Evolutionary conservation across 2,797 vertebrate genomes (phyloP), one percentile per base, ranked within the genome.

Genomic region (Naso thynnoides): DNA sequence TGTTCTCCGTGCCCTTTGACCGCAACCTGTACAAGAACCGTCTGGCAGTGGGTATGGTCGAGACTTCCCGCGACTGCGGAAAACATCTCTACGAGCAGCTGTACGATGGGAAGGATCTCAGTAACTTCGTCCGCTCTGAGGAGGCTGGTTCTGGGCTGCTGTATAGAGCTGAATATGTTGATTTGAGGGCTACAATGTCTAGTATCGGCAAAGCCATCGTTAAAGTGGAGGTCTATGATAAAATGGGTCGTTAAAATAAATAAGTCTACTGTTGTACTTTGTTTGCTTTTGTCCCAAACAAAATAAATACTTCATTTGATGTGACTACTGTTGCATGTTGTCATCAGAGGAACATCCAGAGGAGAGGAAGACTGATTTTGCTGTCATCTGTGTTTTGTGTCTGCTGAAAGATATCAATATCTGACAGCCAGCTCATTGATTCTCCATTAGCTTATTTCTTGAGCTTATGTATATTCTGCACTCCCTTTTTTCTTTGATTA

Each of bases 1-100:
- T 93, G 91, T 94, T 94, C 85, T 94, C 92, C 0, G 92, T 92
- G 71, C 92, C 93, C 52, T 94, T 52, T 26, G 93, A 94, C 79
- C 48, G 38, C 52, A 92, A 89, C 86, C 8, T 92, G 67, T 92
- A 93, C 84, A 90, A 87, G 60, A 93, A 93, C 86, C 83, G 73
- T 42, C 75, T 94, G 68, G 90, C 85, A 1, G 56, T 93, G 52
- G 94, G 94, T 2, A 11, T 93, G 53, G 60, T 94, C 0, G 69
- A 90, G 26, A 21, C 38, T 0, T 76, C 85, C 58, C 23, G 15
- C 0, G 80, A 57, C 45, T 94, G 93, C 4, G 90, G 94, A 82
- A 88, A 93, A 50, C 19, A 80, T 0, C 86, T 94, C 53, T 94
- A 91, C 41, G n/a, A 90, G 7, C 80, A 82, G 66, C 74, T 95